Evolutionary conservation across 2,888 invertebrate genomes (phyloP).

Genomic region (Shargacucullia verbasci): DNA sequence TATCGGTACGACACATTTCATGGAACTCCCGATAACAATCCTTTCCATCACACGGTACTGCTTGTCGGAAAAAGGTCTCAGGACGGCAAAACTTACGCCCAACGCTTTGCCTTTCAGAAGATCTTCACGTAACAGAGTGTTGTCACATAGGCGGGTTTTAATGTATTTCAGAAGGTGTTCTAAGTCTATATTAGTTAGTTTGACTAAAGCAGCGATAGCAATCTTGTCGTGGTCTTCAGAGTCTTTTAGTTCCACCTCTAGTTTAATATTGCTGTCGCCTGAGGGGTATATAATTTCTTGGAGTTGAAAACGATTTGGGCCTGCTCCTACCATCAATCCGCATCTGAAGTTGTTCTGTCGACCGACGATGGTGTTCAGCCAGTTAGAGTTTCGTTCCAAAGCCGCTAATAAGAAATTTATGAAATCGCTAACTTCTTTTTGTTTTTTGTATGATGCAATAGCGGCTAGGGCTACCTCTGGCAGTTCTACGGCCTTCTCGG

Average conservation of each 20-base stretch:
- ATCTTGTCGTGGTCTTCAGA: constrained; percentile 83
- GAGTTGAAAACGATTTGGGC: constrained; percentile 81
- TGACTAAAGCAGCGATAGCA: constrained; percentile 78
- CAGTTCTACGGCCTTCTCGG: constrained; percentile 62
- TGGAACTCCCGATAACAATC: constrained; percentile 70
- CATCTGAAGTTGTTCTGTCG: constrained; percentile 78
- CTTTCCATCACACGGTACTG: constrained; percentile 80
- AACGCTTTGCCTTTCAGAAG: constrained; percentile 76
- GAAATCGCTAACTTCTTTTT: constrained; percentile 80
- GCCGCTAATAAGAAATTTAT: constrained; percentile 76
- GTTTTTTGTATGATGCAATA: constrained; percentile 77
- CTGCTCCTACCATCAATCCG: constrained; percentile 79
- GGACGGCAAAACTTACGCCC: constrained; percentile 77
- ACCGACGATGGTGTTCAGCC: constrained; percentile 76
- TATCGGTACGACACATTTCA: constrained; percentile 63
- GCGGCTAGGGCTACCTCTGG: constrained; percentile 81
- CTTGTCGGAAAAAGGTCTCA: constrained; percentile 76
- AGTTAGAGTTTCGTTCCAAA: constrained; percentile 76
- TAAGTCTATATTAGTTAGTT: constrained; percentile 71
- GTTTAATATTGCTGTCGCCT: constrained; percentile 69
- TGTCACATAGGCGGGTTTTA: constrained; percentile 75
- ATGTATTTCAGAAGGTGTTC: constrained; percentile 75
- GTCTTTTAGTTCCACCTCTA: constrained; percentile 79
- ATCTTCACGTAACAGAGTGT: constrained; percentile 72
- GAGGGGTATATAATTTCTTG: constrained; percentile 81